Evolutionary conservation across 2,113 vertebrate species (phyloP), one percentile per base, ranked within the genome.

Genomic region (Cryptomyrus ogoouensis): DNA sequence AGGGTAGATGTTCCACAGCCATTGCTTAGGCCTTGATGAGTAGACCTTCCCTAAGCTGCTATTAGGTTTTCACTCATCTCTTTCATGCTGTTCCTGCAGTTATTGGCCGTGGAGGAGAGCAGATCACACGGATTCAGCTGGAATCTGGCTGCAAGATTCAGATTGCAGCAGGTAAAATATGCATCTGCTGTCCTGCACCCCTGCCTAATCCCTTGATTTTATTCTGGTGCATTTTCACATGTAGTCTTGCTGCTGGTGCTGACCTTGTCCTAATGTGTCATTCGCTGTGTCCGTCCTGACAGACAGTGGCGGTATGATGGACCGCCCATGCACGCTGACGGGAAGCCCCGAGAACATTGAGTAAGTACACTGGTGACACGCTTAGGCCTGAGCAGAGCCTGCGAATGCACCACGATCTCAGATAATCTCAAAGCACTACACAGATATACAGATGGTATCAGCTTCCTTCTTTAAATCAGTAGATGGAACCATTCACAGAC

Each of bases 81-180:
- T 24, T n/a, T 49, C 9, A 17, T 24, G 15, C 13, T 58, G 12
- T 58, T n/a, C 42, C 35, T 88, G 52, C 93, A 99, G 98, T 99
- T 94, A 99, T 99, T 90, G 98, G 98, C 95, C 97, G 98, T 94
- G 98, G 98, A 93, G 98, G 98, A 77, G 98, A 99, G 87, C 98
- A 99, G 95, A 99, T 99, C 94, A 99, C 98, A 91, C 95, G 98
- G 95, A 99, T 99, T 95, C 98, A 99, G 93, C 95, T 97, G 93
- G 98, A 99, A 93, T 99, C 98, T n/a, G 98, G 98, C 93, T 99
- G 98, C 95, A 99, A 99, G 96, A 99, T 99, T 95, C 98, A 99
- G 93, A 99, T 99, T 92, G 98, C 98, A 91, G 97, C 98, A 94
- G 98, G 98, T 99, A 96, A 80, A 39, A 42, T 80, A 19, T 17